These are phyloP conservation scores for Sclerurus mexicanus DNA, from an alignment of 2,113 vertebrate genomes.

Conservation along the genomic window DNA sequence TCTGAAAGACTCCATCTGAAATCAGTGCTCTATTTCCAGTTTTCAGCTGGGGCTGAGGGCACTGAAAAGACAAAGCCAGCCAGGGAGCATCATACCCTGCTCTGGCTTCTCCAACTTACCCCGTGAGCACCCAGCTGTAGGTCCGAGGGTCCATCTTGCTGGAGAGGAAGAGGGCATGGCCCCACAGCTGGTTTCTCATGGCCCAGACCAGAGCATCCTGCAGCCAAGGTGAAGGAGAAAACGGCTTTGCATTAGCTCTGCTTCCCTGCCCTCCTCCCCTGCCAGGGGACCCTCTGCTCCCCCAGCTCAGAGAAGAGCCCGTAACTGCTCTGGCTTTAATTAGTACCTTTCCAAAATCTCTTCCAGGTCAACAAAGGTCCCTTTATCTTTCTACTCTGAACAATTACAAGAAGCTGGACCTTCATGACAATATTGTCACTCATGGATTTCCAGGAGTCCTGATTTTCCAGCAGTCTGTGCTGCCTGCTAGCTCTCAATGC, in stretches of 20 bases:
- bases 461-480: not conserved
- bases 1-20: not conserved
- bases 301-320: not conserved
- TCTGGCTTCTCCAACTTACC: conserved; percentile 69
- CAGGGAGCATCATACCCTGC: not conserved
- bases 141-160: conserved; percentile 92
- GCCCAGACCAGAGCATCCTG: conserved; percentile 91
- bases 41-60: not conserved
- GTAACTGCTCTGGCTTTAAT: not conserved
- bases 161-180: conserved; percentile 90
- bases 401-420: not conserved
- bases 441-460: not conserved
- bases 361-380: not conserved
- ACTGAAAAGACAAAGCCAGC: not conserved
- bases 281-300: not conserved
- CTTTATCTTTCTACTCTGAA: not conserved
- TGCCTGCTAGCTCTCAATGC: not conserved
- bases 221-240: not conserved
- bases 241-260: not conserved
- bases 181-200: conserved; percentile 89
- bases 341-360: not conserved
- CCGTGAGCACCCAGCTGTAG: conserved; percentile 85
- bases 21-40: not conserved
- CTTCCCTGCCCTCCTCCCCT: not conserved
- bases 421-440: not conserved